These are phyloP conservation scores for Coleophora deauratella DNA, from an alignment of 2,888 invertebrate genomes.

Conservation along the genomic window DNA sequence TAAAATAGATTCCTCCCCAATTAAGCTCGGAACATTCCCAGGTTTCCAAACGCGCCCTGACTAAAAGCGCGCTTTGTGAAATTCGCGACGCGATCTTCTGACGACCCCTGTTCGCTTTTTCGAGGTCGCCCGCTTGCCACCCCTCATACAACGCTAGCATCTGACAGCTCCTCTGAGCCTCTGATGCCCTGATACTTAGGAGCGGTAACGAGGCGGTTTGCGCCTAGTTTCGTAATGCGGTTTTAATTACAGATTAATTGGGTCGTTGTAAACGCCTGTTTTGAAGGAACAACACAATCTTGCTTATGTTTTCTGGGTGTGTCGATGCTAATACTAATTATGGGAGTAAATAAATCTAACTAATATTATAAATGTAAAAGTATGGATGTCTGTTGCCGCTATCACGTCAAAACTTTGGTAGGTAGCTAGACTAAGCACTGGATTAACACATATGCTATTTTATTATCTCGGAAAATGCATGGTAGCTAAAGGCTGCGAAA, in stretches of 20 bases:
- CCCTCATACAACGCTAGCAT: constrained; percentile 27
- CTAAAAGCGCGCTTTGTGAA: constrained; percentile 65
- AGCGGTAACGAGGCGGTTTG: constrained; percentile 41
- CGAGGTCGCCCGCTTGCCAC: constrained; percentile 48
- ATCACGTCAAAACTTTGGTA: too few species aligned
- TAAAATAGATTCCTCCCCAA: too few species aligned
- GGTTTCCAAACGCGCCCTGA: constrained; percentile 30
- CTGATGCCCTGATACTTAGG: constrained; percentile 31
- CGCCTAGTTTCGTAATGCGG: constrained; percentile 47
- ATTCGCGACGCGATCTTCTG: constrained; percentile 62
- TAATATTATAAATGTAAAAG: too few species aligned
- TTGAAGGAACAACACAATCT: too few species aligned
- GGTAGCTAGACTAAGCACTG: too few species aligned
- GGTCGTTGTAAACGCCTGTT: constrained; percentile 4
- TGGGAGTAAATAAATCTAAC: too few species aligned
- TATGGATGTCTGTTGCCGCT: too few species aligned
- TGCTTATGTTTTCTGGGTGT: too few species aligned
- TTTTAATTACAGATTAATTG: constrained; percentile 57
- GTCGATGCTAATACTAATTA: too few species aligned
- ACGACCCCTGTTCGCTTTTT: constrained; percentile 64
- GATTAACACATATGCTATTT: too few species aligned
- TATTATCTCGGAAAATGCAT: too few species aligned
- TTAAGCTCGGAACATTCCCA: not conserved
- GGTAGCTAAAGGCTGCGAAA: too few species aligned
- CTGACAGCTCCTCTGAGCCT: constrained; percentile 20